phyloP scores from a whole-genome alignment of 1,140 invertebrate genomes.

The Zeugodacus cucurbitae region DNA sequence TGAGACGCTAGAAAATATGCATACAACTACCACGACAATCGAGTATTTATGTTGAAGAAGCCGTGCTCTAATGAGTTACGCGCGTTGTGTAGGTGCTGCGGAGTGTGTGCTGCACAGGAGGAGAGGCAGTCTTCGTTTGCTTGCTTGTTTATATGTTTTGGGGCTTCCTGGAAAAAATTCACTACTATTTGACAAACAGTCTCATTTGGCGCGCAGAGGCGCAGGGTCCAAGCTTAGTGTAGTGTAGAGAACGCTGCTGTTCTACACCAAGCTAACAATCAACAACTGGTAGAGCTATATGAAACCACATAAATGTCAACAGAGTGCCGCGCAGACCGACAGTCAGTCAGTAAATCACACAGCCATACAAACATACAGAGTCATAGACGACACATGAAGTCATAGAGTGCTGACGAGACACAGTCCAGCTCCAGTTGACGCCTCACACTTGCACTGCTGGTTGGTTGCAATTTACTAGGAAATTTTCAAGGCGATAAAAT shows the following conservation, averaged over 20 bases:
- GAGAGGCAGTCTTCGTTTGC: neutral
- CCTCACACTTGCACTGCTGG: constrained; percentile 16
- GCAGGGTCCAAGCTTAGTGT: neutral
- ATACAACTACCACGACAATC: neutral
- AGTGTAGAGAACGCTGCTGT: too few relatives aligned
- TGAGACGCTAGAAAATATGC: neutral
- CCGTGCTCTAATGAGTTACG: neutral
- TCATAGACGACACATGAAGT: neutral
- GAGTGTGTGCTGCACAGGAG: neutral
- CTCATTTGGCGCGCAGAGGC: neutral
- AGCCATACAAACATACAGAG: neutral
- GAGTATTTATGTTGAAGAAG: neutral
- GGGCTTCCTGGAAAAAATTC: neutral
- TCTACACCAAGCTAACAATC: neutral
- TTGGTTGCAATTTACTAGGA: constrained; percentile 13
- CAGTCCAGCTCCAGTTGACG: neutral
- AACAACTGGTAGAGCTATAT: neutral
- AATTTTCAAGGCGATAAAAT: constrained; percentile 33
- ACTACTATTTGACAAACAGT: constrained; percentile 22
- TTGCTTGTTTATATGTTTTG: neutral
- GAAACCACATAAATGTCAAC: neutral
- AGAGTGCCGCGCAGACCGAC: neutral
- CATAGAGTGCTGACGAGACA: neutral
- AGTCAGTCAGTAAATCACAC: constrained; percentile 10
- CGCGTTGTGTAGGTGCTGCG: neutral